Percentiles rank a stretch among this genome's conserved stretches.
These are phyloP conservation scores for Troglohyphantes excavatus DNA, from an alignment of 2,888 invertebrate genomes.

Conservation along the genomic window DNA sequence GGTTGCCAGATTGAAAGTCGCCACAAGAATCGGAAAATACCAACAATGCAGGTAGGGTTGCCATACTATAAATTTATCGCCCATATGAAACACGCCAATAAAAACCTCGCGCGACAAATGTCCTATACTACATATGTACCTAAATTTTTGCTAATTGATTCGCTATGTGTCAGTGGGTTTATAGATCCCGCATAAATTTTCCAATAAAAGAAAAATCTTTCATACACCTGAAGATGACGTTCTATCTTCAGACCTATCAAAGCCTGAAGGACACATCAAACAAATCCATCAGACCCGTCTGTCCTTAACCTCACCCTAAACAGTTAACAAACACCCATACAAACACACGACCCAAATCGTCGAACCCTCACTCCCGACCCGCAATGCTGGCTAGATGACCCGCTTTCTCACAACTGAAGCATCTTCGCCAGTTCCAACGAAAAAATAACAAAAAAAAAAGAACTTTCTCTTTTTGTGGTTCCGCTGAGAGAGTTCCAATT, in stretches of 20 bases:
- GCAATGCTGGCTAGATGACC: slow-evolving; percentile 64
- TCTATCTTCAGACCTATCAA: background rate
- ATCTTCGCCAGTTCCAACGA: slow-evolving; percentile 4
- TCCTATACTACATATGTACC: too few relatives aligned
- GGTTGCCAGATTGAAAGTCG: too few relatives aligned
- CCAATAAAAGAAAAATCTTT: too few relatives aligned
- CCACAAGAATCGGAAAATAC: too few relatives aligned
- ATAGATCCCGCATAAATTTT: too few relatives aligned
- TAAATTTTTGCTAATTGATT: too few relatives aligned
- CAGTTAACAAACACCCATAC: background rate
- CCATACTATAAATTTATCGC: too few relatives aligned
- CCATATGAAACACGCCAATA: too few relatives aligned
- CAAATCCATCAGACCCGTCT: background rate
- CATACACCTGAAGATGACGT: background rate
- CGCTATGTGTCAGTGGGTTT: too few relatives aligned
- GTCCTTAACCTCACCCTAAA: background rate
- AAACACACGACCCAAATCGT: slow-evolving; percentile 27
- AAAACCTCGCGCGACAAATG: too few relatives aligned
- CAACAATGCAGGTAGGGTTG: too few relatives aligned
- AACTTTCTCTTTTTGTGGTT: slow-evolving; percentile 19
- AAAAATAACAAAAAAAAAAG: background rate
- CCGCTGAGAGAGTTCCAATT: slow-evolving; percentile 39
- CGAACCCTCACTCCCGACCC: slow-evolving; percentile 23
- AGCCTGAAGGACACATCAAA: too few relatives aligned
- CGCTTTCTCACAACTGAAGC: slow-evolving; percentile 9